Base-by-base conservation (phyloP, 2,888 invertebrate genomes). In the Drosophila demipolita region DNA sequence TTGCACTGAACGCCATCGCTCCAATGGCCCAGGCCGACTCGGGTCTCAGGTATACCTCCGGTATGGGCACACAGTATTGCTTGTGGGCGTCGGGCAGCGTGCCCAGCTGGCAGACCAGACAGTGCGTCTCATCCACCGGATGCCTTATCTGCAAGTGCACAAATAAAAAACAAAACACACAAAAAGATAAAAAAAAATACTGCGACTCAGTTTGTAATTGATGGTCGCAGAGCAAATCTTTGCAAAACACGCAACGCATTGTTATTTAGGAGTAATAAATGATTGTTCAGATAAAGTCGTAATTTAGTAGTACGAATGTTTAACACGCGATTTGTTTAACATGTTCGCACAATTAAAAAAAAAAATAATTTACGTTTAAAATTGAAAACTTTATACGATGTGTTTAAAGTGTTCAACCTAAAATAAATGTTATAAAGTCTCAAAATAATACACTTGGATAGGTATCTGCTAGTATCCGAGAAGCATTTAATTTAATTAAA, bases 11-110 rank as follows among this genome's bases (percentile, higher is more conserved):
- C 12, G 96, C 95, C 97, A 98, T 97, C 15, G 98, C 98, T 0
- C 97, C 98, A 71, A 98, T 98, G 6, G 98, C 98, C 96, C 98
- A 97, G 55, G 96, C 97, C 75, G 97, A 97, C 91, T 96, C 96
- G 15, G 96, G 95, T 26, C 96, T 94, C 70, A 97, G 94, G 92
- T 97, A 97, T 65, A 97, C 96, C 93, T 97, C 97, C 0, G 97
- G 97, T 78, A 98, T 97, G 66, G 95, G 94, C 17, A 95, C 94
- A 93, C 97, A 98, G 81, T 94, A 94, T 32, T 96, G 95, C 81
- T 97, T 96, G 57, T 95, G 95, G 1, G 94, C 94, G 92, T 97
- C 96, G 0, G 99, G 98, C 40, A 98, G 94, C 0, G 97, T 97
- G 33, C 98, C 98, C 83, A 95, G 94, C 11, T 96, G 96, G 91